phyloP scores from a whole-genome alignment of 2,113 vertebrate genomes.

The Chaetorhynchus papuensis region DNA sequence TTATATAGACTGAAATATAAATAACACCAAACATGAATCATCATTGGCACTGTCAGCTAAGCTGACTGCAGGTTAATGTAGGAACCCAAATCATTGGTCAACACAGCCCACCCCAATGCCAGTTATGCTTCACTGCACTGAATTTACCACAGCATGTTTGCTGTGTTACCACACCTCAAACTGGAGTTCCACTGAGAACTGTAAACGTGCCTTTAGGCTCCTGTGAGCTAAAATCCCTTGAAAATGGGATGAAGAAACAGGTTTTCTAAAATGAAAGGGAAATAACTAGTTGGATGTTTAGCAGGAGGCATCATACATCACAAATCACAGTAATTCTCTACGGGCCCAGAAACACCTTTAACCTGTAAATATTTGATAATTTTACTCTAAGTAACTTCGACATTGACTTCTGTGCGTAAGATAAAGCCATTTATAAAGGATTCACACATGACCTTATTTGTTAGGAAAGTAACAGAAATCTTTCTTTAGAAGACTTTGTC shows the following conservation, averaged over 20 bases:
- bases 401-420: not conserved
- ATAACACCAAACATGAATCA: not conserved
- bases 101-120: not conserved
- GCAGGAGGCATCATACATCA: not conserved
- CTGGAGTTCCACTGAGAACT: not conserved
- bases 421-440: not conserved
- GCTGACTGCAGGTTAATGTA: not conserved
- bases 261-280: not conserved
- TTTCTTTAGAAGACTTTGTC: not conserved
- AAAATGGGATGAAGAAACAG: not conserved
- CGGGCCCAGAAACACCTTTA: not conserved
- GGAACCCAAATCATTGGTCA: not conserved
- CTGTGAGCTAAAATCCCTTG: not conserved
- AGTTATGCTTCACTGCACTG: rapidly evolving
- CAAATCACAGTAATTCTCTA: not conserved
- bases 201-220: not conserved
- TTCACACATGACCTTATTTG: not conserved
- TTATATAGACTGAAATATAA: not conserved
- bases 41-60: not conserved
- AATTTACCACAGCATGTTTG: not conserved
- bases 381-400: not conserved
- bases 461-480: not conserved
- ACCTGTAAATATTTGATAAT: not conserved
- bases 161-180: not conserved
- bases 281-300: not conserved